phyloP scores from a whole-genome alignment of 1,140 invertebrate species.

The Callitettix versicolor region DNA sequence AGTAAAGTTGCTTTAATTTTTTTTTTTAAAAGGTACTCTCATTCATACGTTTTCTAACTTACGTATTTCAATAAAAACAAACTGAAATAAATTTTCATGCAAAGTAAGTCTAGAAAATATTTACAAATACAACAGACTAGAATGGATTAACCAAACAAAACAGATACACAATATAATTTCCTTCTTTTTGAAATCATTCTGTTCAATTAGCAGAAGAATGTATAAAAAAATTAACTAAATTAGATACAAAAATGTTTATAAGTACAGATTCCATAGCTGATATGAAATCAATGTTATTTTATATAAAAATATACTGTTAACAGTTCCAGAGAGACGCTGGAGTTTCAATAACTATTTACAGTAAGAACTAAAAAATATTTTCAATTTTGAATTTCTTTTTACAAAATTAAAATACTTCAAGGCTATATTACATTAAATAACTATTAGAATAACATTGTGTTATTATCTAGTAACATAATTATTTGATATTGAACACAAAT shows the following conservation, averaged over 20 bases:
- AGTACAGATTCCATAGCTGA: slow-evolving; percentile 1
- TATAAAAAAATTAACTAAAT: slow-evolving; percentile 11
- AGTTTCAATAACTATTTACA: slow-evolving; percentile 8
- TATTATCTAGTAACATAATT: background rate
- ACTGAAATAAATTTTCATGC: background rate
- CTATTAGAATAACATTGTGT: slow-evolving; percentile 4
- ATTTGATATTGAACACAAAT: background rate
- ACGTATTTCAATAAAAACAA: background rate
- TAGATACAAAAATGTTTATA: slow-evolving; percentile 9
- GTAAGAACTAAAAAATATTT: background rate
- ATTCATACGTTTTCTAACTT: slow-evolving; percentile 4
- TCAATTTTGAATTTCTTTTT: slow-evolving; percentile 5
- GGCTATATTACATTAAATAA: background rate
- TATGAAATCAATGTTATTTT: slow-evolving; percentile 1
- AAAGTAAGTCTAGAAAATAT: slow-evolving; percentile 2
- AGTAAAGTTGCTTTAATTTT: background rate
- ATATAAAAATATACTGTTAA: slow-evolving; percentile 12
- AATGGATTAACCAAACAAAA: slow-evolving; percentile 11
- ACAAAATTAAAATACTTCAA: background rate
- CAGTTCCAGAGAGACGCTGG: background rate
- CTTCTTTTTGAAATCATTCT: background rate
- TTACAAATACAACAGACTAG: slow-evolving; percentile 5
- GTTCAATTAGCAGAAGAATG: slow-evolving; percentile 3
- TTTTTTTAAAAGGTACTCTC: slow-evolving; percentile 9
- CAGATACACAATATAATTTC: no score